Percentiles rank a stretch among this genome's conserved stretches.
phyloP scores from a whole-genome alignment of 1,140 invertebrate genomes.

The Anastatus disparis region DNA sequence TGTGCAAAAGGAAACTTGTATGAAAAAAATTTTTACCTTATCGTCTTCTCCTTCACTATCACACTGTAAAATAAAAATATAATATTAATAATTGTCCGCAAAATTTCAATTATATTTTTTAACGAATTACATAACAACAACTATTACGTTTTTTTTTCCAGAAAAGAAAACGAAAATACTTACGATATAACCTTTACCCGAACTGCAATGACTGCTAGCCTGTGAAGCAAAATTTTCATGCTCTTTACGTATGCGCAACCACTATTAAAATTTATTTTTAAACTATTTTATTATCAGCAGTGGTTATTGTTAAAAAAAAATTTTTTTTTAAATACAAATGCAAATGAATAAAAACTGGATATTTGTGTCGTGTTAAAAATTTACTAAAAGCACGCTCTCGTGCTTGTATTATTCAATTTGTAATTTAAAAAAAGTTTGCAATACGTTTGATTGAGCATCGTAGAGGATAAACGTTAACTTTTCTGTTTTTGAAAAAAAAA shows the following conservation, averaged over 20 bases:
- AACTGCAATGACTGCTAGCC: conserved; percentile 87
- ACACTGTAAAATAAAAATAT: conserved; percentile 75
- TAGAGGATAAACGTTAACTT: conserved; percentile 40
- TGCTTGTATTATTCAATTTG: conserved; percentile 12
- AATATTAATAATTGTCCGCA: conserved; percentile 41
- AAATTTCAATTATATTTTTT: too few relatives aligned
- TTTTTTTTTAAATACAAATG: neutral
- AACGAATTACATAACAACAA: neutral
- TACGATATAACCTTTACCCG: conserved; percentile 90
- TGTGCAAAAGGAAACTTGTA: too few relatives aligned
- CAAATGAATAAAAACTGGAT: too few relatives aligned
- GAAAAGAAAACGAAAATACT: conserved; percentile 68
- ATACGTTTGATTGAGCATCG: conserved; percentile 15
- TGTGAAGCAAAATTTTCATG: conserved; percentile 65
- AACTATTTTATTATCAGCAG: conserved; percentile 18
- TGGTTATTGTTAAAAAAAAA: neutral
- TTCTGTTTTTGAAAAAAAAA: conserved; percentile 36
- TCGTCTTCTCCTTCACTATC: conserved; percentile 89
- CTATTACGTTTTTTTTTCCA: conserved; percentile 28
- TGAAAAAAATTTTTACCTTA: conserved; percentile 71
- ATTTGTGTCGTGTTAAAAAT: neutral
- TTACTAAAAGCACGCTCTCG: conserved; percentile 1
- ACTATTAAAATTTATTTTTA: conserved; percentile 19
- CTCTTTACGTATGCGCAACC: conserved; percentile 36
- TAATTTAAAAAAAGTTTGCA: neutral